Evolutionary conservation across 2,113 vertebrate genomes (phyloP).

Genomic region (Setophaga coronata): DNA sequence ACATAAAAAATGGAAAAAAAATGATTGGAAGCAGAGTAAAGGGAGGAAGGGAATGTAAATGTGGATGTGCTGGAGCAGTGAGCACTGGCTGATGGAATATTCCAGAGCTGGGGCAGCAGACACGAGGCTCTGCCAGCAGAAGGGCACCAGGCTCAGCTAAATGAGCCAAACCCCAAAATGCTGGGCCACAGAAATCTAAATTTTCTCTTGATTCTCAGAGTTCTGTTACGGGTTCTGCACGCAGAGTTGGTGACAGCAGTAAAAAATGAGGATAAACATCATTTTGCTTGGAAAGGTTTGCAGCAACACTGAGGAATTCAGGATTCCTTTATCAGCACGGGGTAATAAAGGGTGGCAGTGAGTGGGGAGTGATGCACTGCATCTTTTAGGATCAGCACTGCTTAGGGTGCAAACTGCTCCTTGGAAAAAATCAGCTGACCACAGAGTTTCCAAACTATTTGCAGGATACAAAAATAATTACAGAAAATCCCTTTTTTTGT

Average conservation of each 20-base stretch:
- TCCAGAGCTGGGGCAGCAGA: neutral
- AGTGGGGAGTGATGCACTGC: neutral
- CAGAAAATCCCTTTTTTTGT: neutral
- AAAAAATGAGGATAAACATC: neutral
- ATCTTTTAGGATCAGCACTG: neutral
- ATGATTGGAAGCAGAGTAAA: neutral
- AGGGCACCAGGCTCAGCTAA: neutral
- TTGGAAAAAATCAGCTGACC: neutral
- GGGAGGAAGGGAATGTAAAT: neutral
- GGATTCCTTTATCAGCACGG: neutral
- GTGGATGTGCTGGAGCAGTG: neutral
- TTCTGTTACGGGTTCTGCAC: neutral
- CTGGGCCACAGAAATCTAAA: neutral
- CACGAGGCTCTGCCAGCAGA: neutral
- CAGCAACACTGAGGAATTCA: neutral
- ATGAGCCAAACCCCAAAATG: neutral
- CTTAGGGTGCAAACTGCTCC: neutral
- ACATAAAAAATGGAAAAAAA: neutral
- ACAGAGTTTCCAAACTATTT: neutral
- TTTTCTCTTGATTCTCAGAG: neutral
- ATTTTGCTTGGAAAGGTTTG: neutral
- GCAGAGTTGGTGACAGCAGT: rapidly evolving
- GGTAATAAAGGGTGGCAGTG: neutral
- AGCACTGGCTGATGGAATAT: neutral
- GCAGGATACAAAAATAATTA: neutral